Evolutionary conservation across 2,888 invertebrate species (phyloP).

Genomic region (Eutolmus rufibarbis): DNA sequence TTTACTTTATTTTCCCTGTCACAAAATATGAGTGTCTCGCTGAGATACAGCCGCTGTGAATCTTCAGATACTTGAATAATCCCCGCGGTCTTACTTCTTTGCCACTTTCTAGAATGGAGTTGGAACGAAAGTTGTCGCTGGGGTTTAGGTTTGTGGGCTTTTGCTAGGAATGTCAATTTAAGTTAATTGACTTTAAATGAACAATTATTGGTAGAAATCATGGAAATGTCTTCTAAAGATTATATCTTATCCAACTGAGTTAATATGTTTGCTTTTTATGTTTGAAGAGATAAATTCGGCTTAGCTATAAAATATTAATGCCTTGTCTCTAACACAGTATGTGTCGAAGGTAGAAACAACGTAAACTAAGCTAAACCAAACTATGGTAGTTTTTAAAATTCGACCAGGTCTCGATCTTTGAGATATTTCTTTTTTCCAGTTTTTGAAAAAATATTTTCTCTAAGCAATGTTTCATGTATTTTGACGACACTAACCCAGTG

Average conservation of each 20-base stretch:
- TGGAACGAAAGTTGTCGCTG: neutral
- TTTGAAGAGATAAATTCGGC: too few relatives aligned
- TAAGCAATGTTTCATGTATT: too few relatives aligned
- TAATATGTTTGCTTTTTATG: too few relatives aligned
- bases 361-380: too few relatives aligned
- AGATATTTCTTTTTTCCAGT: too few relatives aligned
- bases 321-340: too few relatives aligned
- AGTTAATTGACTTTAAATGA: neutral
- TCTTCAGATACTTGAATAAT: neutral
- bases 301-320: neutral
- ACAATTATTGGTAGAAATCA: neutral
- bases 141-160: neutral
- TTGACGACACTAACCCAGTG: too few relatives aligned
- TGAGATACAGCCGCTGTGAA: neutral
- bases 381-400: too few relatives aligned
- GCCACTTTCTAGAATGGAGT: neutral
- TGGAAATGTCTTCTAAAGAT: neutral
- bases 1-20: constrained; percentile 23
- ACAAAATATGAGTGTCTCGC: constrained; percentile 25
- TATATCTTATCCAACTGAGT: too few relatives aligned
- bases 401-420: too few relatives aligned
- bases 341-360: too few relatives aligned
- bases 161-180: neutral
- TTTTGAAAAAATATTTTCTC: too few relatives aligned
- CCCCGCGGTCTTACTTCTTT: neutral